Percentiles rank a stretch among this genome's conserved stretches.
These are phyloP conservation scores for Astreopora myriophthalma DNA, from an alignment of 64 coral and sea anemone species.

Conservation along the genomic window DNA sequence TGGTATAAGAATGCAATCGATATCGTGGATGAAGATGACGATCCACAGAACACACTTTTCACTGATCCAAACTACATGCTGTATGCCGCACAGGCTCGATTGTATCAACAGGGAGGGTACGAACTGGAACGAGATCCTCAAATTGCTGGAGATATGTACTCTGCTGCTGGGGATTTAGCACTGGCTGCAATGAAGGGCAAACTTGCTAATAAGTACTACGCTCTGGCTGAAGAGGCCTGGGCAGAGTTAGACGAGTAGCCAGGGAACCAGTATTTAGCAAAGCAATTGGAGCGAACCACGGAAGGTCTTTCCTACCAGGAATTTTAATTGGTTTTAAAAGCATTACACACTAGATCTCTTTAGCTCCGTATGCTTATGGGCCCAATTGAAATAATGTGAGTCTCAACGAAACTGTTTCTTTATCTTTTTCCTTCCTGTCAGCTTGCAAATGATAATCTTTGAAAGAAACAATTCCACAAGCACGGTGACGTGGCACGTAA, in stretches of 20 bases:
- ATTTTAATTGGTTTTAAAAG: too few species aligned
- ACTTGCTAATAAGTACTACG: slow-evolving; percentile 94
- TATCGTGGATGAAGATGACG: slow-evolving; percentile 81
- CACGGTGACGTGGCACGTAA: too few species aligned
- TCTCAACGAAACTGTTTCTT: too few species aligned
- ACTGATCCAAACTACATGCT: slow-evolving; percentile 78
- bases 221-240: slow-evolving; percentile 91
- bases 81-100: slow-evolving; percentile 65
- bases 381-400: too few species aligned
- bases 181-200: slow-evolving; percentile 95
- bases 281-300: too few species aligned
- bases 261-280: too few species aligned
- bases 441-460: too few species aligned
- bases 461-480: too few species aligned
- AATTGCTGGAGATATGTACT: slow-evolving; percentile 86
- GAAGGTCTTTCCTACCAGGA: too few species aligned
- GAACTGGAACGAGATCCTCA: slow-evolving; percentile 91
- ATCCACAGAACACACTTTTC: slow-evolving; percentile 81
- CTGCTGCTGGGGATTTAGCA: slow-evolving; percentile 83
- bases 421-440: too few species aligned
- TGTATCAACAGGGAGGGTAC: slow-evolving; percentile 85
- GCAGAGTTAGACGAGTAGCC: slow-evolving; percentile 82
- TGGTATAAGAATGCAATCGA: slow-evolving; percentile 95
- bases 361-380: too few species aligned
- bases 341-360: too few species aligned